Evolutionary conservation across 2,113 vertebrate species (phyloP), one percentile per base, ranked within the genome.

Genomic region (Hydrochoerus hydrochaeris): DNA sequence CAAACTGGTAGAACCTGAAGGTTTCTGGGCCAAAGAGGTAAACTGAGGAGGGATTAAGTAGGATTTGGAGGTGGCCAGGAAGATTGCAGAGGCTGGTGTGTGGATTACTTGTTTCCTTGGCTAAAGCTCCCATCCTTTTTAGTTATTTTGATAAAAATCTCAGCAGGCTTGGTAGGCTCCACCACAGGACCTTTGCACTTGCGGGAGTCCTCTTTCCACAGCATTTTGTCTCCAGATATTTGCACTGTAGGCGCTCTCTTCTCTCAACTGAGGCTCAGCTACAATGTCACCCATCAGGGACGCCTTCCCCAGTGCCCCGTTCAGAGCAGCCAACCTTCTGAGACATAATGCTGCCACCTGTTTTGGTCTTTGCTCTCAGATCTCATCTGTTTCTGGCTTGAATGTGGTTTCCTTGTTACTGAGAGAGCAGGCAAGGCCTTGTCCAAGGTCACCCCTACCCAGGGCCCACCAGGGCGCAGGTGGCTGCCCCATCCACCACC

Each of bases 91-190:
- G 62, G 13, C 63, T 41, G 82, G 5, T 35, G 5, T 32, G 58
- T 65, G 14, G 35, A 22, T 85, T 88, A 88, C 60, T 78, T 93
- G 62, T 88, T 92, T 77, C n/a, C 78, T 85, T 57, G 65, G 62
- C 35, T 38, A 82, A 82, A 75, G 67, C n/a, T 20, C 26, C 54
- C 6, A 2, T 9, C 28, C 26, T 85, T 57, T 63, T 57, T 63
- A 0, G 46, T 19, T 19, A 4, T n/a, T 85, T 19, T 63, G 67
- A 22, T 32, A 30, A 38, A 93, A 71, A 49, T 44, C 14, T 24
- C 32, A 2, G 91, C 62, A 87, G 52, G 24, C 49, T 26, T 19
- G n/a, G 46, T 17, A 17, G n/a, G 22, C 46, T 60, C 13, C 49
- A n/a, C 60, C 75, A 80, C 49, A 41, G 49, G 88, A 38, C 81